Evolutionary conservation across 2,888 invertebrate species (phyloP), one percentile per base, ranked within the genome.

Genomic region (Lydus trimaculatus): DNA sequence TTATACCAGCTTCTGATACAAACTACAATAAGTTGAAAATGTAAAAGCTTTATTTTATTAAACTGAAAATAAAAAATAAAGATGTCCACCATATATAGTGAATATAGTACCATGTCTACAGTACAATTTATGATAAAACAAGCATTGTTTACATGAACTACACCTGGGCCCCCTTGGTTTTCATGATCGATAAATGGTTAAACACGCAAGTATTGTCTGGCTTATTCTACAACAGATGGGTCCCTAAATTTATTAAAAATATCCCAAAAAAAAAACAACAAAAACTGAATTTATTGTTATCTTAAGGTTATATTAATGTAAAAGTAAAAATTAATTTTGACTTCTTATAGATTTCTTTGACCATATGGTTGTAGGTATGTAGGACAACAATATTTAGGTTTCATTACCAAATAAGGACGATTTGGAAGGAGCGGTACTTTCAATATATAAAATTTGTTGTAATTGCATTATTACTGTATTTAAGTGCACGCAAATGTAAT

Each of bases 321-420:
- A 43, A 43, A 43, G n/a, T 43, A 17, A 11, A 11, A 58, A 28
- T 31, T 1, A 8, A 17, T 11, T 28, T 2, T 23, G 23, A 20
- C 7, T 43, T 43, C 0, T 43, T 63, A 25, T 11, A 56, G 65
- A 52, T 58, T 66, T 28, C 39, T 70, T 70, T 33, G 70, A 70
- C 70, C 70, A 70, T 70, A 70, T 70, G 70, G 70, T 61, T 13
- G 66, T 52, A 52, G 7, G n/a, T n/a, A 43, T 20, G 48, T 48
- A 11, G 48, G 39, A 61, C 66, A 64, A 33, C 56, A 58, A 64
- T 70, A 70, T 67, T 70, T 65, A 52, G 67, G 70, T 64, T 70
- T 70, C 67, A 63, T 63, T 20, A 59, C 70, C 67, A 70, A 67
- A 70, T 70, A 67, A 43, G 70, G 70, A 8, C 13, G 58, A 33